Conservation (phyloP, 2,888 invertebrate species). For the Machimus atricapillus region DNA sequence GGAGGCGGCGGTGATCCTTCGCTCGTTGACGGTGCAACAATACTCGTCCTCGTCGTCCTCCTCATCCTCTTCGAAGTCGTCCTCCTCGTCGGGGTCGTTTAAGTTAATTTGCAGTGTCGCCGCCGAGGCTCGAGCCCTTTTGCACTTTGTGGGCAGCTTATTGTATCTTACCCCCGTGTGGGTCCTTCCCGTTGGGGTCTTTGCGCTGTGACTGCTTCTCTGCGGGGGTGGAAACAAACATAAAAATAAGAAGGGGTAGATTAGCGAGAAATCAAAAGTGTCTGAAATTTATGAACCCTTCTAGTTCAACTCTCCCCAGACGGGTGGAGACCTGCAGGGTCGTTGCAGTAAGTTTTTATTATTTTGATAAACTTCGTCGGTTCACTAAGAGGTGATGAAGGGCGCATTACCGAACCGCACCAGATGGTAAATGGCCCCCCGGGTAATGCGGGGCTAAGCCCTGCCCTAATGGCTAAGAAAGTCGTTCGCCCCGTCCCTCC, state of each 20-base stretch:
- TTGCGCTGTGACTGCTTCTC: constrained; percentile 54
- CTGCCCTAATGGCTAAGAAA: neutral
- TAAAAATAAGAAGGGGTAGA: neutral
- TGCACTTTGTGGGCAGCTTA: constrained; percentile 54
- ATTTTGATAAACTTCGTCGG: constrained; percentile 20
- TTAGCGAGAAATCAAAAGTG: neutral
- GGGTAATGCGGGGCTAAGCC: neutral
- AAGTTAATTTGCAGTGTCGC: constrained; percentile 30
- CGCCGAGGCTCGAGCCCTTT: constrained; percentile 48
- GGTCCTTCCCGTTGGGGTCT: constrained; percentile 20
- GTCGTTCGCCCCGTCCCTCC: neutral
- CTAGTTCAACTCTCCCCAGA: neutral
- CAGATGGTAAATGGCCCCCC: constrained; percentile 31
- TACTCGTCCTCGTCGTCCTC: neutral
- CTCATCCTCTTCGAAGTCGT: neutral
- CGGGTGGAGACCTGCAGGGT: neutral
- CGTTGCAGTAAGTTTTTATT: constrained; percentile 16
- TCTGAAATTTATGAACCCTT: constrained; percentile 10
- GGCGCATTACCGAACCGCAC: constrained; percentile 25
- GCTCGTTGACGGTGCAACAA: neutral
- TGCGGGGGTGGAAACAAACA: constrained; percentile 46
- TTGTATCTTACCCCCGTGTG: constrained; percentile 58
- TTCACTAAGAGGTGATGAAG: constrained; percentile 22
- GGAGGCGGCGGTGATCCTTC: neutral
- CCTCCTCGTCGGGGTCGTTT: constrained; percentile 28